phyloP scores from a whole-genome alignment of 1,140 invertebrate species.

The Liolophura sinensis region DNA sequence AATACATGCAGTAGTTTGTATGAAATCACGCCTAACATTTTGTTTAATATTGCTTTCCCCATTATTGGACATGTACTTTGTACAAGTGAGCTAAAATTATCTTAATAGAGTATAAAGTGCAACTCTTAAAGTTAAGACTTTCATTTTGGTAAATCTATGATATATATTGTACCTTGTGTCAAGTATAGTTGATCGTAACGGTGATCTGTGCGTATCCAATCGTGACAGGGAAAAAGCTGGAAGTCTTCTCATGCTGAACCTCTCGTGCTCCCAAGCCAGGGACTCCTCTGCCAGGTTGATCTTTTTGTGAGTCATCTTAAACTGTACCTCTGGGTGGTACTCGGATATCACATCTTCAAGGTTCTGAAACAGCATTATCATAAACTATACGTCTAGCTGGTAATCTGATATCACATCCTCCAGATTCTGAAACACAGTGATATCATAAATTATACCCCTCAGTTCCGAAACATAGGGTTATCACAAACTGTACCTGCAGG shows the following conservation, averaged over 20 bases:
- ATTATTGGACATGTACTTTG: no score
- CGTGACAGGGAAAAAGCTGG: conserved; percentile 90
- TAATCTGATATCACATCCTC: conserved; percentile 6
- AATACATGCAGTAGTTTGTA: no score
- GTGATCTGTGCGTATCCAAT: conserved; percentile 63
- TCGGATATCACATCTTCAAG: conserved; percentile 37
- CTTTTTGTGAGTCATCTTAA: conserved; percentile 91
- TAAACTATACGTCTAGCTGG: conserved; percentile 2
- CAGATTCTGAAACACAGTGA: background rate
- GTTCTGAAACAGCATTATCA: conserved; percentile 49
- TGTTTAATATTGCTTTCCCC: no score
- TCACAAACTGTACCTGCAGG: no score
- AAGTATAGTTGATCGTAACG: conserved; percentile 53
- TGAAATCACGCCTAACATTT: no score
- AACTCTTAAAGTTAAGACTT: no score
- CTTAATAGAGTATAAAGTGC: no score
- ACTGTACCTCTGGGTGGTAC: conserved; percentile 59
- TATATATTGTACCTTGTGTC: conserved; percentile 54
- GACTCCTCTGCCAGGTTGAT: conserved; percentile 94
- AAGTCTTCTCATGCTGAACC: conserved; percentile 89
- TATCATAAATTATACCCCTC: no score
- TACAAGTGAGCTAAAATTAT: no score
- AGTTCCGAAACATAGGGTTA: no score
- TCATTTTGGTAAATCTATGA: no score
- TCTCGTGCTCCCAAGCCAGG: conserved; percentile 96